Evolutionary conservation across 2,113 vertebrate genomes (phyloP).

Genomic region (Rynchops niger): DNA sequence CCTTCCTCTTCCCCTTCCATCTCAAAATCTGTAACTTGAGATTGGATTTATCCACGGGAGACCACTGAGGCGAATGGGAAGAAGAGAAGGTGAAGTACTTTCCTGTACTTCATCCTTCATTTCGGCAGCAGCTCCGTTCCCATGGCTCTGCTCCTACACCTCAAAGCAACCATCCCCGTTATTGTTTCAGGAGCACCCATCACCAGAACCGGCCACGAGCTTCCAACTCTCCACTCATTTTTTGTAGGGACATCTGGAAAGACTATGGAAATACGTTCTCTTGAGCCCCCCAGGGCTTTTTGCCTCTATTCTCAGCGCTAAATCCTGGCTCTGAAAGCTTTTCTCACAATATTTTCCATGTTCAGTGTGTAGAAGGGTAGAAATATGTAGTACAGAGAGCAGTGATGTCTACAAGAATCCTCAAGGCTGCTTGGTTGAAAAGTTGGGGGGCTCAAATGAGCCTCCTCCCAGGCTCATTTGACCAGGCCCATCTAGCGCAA

Average conservation of each 20-base stretch:
- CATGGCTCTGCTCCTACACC: neutral
- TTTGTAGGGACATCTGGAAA: conserved; percentile 17
- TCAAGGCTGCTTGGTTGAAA: neutral
- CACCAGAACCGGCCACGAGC: neutral
- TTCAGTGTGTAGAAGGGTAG: neutral
- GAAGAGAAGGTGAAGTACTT: neutral
- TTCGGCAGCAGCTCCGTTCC: neutral
- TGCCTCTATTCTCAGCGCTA: conserved; percentile 35
- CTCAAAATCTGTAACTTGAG: neutral
- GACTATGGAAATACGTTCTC: neutral
- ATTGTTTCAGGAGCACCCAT: neutral
- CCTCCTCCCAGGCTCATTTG: neutral
- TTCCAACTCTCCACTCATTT: neutral
- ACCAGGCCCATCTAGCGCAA: neutral
- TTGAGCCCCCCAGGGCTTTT: conserved; percentile 23
- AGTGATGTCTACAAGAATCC: neutral
- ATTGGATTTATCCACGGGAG: neutral
- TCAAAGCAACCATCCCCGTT: neutral
- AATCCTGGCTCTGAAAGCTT: neutral
- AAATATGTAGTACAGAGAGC: neutral
- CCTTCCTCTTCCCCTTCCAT: neutral
- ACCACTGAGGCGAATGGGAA: neutral
- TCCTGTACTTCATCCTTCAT: accelerated
- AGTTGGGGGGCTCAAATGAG: neutral
- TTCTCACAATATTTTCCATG: conserved; percentile 6